A percentile compares a stretch with the other conserved stretches of the same genome.
Evolutionary conservation across 2,888 invertebrate species (phyloP).

Genomic region (Papilio gigon): DNA sequence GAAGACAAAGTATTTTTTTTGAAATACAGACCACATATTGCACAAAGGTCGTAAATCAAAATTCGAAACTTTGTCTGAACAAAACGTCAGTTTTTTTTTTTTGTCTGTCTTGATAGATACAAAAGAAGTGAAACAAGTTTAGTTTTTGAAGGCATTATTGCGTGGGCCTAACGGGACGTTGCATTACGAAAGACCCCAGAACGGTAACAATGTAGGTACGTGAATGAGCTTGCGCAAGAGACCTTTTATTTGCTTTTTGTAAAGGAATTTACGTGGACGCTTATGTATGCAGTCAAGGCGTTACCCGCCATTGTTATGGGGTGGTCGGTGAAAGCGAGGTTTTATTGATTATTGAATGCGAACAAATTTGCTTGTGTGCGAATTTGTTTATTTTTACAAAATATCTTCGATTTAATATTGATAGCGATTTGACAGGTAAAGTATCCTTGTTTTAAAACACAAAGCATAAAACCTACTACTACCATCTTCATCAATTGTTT

Average conservation of each 20-base stretch:
- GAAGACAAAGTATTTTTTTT: not conserved
- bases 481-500: no score
- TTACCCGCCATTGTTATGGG: constrained; percentile 63
- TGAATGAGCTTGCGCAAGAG: constrained; percentile 76
- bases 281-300: constrained; percentile 60
- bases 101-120: constrained; percentile 53
- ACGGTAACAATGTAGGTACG: constrained; percentile 67
- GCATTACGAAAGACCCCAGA: constrained; percentile 65
- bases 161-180: constrained; percentile 71
- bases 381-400: constrained; percentile 5
- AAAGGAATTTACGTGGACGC: constrained; percentile 69
- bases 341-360: constrained; percentile 47
- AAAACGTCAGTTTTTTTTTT: constrained; percentile 15
- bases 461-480: not conserved
- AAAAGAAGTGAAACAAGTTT: constrained; percentile 70
- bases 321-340: constrained; percentile 75
- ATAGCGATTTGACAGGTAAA: not conserved
- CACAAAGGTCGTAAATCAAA: constrained; percentile 73
- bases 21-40: constrained; percentile 50
- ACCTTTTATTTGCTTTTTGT: constrained; percentile 67
- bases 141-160: constrained; percentile 65
- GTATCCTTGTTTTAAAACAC: not conserved
- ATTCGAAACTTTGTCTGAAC: constrained; percentile 63
- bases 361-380: constrained; percentile 17
- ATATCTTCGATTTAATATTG: not conserved